Evolutionary conservation across 2,113 vertebrate genomes (phyloP).

Genomic region (Cheirogaleus medius): DNA sequence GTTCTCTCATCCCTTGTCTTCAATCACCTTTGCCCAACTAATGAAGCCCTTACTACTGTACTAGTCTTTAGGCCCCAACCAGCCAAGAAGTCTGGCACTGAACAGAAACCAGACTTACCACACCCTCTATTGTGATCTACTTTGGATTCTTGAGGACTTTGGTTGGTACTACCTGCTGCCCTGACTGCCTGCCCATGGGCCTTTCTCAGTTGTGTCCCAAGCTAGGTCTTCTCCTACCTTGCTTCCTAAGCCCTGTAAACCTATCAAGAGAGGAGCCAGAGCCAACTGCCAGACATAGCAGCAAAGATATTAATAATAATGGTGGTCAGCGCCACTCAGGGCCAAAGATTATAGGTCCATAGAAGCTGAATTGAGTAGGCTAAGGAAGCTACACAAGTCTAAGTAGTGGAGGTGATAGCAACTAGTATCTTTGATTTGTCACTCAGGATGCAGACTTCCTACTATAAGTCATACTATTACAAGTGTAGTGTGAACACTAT

Average conservation of each 20-base stretch:
- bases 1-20: background rate
- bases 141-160: background rate
- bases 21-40: background rate
- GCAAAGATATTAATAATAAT: background rate
- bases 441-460: background rate
- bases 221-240: background rate
- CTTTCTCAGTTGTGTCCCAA: background rate
- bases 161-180: background rate
- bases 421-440: background rate
- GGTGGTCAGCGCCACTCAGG: background rate
- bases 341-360: background rate
- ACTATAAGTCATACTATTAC: background rate
- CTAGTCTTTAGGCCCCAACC: background rate
- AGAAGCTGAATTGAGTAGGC: background rate
- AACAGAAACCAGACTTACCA: background rate
- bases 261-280: background rate
- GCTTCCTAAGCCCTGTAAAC: background rate
- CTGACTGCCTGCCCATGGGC: background rate
- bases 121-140: background rate
- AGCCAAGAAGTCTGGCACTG: background rate
- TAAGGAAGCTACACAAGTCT: background rate
- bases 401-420: background rate
- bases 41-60: background rate
- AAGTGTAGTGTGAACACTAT: background rate
- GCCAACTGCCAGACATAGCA: background rate